Conservation (phyloP, 2,113 vertebrate species). For the Microcebus tavaratra region DNA sequence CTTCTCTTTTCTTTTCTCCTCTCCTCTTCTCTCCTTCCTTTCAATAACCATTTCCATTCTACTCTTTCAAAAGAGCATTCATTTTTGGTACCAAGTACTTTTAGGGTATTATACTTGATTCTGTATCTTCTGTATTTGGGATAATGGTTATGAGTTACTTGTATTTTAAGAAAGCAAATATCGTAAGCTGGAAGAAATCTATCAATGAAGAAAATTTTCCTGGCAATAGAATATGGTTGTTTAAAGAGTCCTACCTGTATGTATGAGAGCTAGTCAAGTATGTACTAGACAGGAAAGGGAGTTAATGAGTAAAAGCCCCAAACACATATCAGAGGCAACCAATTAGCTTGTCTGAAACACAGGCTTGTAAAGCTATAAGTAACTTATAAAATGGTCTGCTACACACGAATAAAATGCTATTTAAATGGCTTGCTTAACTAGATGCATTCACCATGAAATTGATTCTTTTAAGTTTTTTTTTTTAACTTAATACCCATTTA, state of each 20-base stretch:
- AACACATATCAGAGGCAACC: constrained; percentile 90
- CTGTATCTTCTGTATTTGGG: not conserved
- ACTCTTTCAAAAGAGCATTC: not conserved
- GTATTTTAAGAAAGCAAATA: constrained; percentile 21
- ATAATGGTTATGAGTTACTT: not conserved
- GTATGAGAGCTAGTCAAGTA: constrained; percentile 58
- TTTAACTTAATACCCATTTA: constrained; percentile 79
- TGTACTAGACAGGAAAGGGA: constrained; percentile 71
- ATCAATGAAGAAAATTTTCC: not conserved
- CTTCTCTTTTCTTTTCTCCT: not conserved
- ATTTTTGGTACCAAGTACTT: not conserved
- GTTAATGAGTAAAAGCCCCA: constrained; percentile 87
- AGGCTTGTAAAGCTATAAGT: constrained; percentile 93
- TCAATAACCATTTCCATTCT: not conserved
- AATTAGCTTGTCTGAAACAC: constrained; percentile 93
- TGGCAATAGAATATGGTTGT: constrained; percentile 35
- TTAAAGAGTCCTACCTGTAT: constrained; percentile 49
- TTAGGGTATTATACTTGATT: not conserved
- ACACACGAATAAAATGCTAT: constrained; percentile 89
- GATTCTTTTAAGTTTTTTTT: constrained; percentile 87
- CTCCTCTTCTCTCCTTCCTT: not conserved
- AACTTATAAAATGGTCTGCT: constrained; percentile 93
- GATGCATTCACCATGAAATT: constrained; percentile 94
- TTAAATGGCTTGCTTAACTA: constrained; percentile 89
- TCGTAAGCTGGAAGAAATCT: not conserved